Evolutionary conservation across 2,888 invertebrate genomes (phyloP), one percentile per base, ranked within the genome.

Genomic region (Aleiodes leptofemur): DNA sequence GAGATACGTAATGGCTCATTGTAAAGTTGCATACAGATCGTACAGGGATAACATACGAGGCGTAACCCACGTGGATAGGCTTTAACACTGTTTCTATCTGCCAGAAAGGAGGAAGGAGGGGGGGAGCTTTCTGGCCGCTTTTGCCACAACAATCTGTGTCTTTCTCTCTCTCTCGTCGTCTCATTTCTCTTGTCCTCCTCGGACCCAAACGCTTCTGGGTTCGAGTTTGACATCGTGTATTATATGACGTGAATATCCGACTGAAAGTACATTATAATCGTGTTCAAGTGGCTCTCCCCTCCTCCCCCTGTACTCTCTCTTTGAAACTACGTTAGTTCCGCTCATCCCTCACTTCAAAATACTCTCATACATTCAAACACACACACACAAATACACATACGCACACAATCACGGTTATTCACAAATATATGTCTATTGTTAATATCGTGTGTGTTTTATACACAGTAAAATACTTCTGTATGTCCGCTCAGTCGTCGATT

Each of bases 1-100:
- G 14, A 48, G 66, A 71, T 57, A 64, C 50, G 71, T 68, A 72
- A 75, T 57, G 48, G 75, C 57, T 75, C 66, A 75, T 75, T 75
- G 75, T 75, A 5, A 71, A 75, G 71, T 48, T 51, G 48, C 34
- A 75, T 72, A 72, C 57, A 70, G 66, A 75, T 64, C 64, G 55
- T 57, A 72, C 57, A 4, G 50, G 71, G 31, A 75, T 75, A 75
- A 71, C 71, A 8, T 57, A 68, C 71, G 75, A 56, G 64, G 56
- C 68, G 57, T 57, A 57, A 43, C 31, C 61, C 43, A 68, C 48
- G 43, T 55, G 64, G 43, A 68, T 48, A 23, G 31, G 23, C 16
- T 31, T 57, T 29, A 31, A 29, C 48, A 48, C 23, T 23, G 29
- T 68, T 48, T 50, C 48, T 51, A 48, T 34, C 43, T 14, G 23